Evolutionary conservation across 2,888 invertebrate species (phyloP).

Genomic region (Nipponacmea schrenckii): DNA sequence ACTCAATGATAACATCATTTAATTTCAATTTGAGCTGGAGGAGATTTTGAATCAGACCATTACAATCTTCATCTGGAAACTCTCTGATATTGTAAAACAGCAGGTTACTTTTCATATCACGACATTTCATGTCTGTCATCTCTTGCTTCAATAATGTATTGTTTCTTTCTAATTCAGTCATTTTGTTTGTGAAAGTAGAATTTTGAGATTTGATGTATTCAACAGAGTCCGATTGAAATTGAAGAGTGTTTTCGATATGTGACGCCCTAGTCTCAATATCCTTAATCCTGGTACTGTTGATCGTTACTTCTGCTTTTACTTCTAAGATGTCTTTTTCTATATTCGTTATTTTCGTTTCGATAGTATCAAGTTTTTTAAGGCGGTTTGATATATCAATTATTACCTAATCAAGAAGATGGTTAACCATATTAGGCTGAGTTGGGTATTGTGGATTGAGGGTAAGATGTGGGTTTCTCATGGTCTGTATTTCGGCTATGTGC

Average conservation of each 20-base stretch:
- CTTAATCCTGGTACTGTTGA: background rate
- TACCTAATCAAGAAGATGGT: no score
- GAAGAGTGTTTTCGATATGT: background rate
- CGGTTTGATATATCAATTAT: background rate
- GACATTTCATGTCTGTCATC: background rate
- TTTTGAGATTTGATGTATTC: background rate
- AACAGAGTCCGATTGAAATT: background rate
- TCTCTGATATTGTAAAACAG: background rate
- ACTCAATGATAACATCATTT: no score
- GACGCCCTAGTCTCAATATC: background rate
- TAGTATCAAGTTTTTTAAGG: background rate
- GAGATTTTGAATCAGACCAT: background rate
- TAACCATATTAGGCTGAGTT: no score
- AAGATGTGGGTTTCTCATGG: no score
- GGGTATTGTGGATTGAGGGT: no score
- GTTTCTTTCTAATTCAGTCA: no score
- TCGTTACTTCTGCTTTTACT: background rate
- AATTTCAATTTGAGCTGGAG: background rate
- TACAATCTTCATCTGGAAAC: background rate
- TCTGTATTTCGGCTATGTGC: no score
- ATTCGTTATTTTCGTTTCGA: background rate
- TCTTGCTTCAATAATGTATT: no score
- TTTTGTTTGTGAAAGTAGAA: no score
- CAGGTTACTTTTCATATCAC: background rate
- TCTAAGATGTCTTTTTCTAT: background rate